Percentiles rank a stretch among this genome's conserved stretches.
Conservation (phyloP, 1,140 invertebrate genomes). For the Thaumatotibia leucotreta region DNA sequence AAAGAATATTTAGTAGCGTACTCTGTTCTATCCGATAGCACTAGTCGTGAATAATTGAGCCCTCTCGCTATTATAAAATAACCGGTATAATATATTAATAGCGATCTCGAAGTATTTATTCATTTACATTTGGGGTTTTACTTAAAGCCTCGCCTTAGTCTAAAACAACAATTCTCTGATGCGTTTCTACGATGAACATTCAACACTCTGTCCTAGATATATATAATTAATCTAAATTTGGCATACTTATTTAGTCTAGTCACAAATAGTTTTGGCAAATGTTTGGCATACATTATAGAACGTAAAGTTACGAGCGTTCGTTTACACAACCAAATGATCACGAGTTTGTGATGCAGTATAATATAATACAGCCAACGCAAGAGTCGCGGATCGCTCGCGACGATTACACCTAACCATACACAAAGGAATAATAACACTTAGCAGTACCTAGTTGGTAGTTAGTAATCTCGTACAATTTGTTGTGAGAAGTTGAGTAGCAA, state of each 20-base stretch:
- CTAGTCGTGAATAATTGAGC: conserved; percentile 15
- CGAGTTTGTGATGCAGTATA: conserved; percentile 51
- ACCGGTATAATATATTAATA: conserved; percentile 44
- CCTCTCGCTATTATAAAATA: conserved; percentile 33
- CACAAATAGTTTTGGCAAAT: conserved; percentile 35
- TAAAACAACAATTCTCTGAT: conserved; percentile 43
- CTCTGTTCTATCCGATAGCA: background rate
- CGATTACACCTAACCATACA: conserved; percentile 17
- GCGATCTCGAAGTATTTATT: conserved; percentile 32
- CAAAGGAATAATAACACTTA: too few relatives aligned
- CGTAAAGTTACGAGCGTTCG: conserved; percentile 14
- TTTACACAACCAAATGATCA: conserved; percentile 72
- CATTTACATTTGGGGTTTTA: conserved; percentile 38
- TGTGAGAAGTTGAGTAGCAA: too few relatives aligned
- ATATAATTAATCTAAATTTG: conserved; percentile 43
- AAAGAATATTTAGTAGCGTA: conserved; percentile 20
- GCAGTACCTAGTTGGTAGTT: too few relatives aligned
- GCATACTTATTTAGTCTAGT: conserved; percentile 32
- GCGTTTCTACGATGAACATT: conserved; percentile 24
- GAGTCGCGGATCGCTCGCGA: conserved; percentile 17
- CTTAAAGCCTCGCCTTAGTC: conserved; percentile 49
- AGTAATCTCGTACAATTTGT: too few relatives aligned
- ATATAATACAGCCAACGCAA: background rate
- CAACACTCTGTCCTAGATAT: conserved; percentile 32
- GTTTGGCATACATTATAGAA: conserved; percentile 38